Base-by-base conservation (phyloP, 2,888 invertebrate genomes). In the Dinocampus coccinellae region DNA sequence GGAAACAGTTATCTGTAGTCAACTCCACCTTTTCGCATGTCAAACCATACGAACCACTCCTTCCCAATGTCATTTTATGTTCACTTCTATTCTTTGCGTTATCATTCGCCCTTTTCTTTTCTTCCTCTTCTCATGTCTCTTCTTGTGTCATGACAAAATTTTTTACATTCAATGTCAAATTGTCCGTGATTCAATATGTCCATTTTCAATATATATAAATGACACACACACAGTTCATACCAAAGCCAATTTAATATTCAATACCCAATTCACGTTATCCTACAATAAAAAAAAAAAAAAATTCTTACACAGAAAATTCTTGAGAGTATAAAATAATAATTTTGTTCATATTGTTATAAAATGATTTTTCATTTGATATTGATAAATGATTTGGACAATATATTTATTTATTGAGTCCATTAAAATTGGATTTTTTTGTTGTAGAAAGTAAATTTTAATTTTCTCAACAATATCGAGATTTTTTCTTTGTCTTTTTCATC, bases 1-100 rank as follows among this genome's bases (percentile, higher is more conserved):
- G 80, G 79, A 81, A 80, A 75, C 78, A 74, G 73, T 77, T 78
- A 78, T 75, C 73, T 72, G 64, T 58, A 47, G 36, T 36, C 52
- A 52, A 24, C 53, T 39, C 47, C 42, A 66, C 64, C 69, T 75
- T 74, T 73, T 61, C 73, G 76, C 66, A 73, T 74, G 67, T 70
- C 76, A 75, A 75, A 67, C 70, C 64, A 39, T 39, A 39, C 39
- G n/a, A n/a, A 39, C 4, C 4, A 47, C 16, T 47, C 16, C 16
- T 16, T 16, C 47, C 47, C 47, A 63, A 70, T 57, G 53, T 57
- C 63, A 71, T 70, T 57, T 26, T 60, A 69, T 67, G 71, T 69
- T 64, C 66, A 36, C 52, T 55, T 47, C 16, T 7, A 47, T 47
- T 47, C 47, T n/a, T 16, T 47, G 47, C 47, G 7, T 16, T 7